Evolutionary conservation across 2,113 vertebrate species (phyloP).

Genomic region (Muntiacus reevesi): DNA sequence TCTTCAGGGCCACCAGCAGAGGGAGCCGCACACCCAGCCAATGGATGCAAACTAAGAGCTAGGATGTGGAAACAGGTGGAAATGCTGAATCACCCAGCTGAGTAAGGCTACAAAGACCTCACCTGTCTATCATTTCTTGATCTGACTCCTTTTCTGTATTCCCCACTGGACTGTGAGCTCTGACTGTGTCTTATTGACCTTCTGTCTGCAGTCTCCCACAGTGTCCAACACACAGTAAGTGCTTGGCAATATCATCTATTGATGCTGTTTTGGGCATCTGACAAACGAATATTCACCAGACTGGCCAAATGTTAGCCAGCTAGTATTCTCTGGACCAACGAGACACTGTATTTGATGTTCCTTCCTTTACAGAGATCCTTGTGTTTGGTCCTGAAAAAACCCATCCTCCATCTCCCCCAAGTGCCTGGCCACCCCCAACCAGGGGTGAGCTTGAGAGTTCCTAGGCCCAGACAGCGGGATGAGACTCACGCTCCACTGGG

Average conservation of each 20-base stretch:
- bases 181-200: background rate
- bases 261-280: background rate
- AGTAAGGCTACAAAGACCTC: background rate
- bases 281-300: background rate
- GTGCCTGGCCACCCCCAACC: background rate
- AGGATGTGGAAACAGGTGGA: slow-evolving; percentile 49
- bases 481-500: slow-evolving; percentile 86
- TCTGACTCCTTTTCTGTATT: background rate
- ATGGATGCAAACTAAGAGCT: background rate
- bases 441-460: background rate
- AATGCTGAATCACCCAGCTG: slow-evolving; percentile 36
- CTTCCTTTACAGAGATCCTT: background rate
- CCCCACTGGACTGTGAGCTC: background rate
- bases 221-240: background rate
- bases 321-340: background rate
- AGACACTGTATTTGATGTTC: background rate
- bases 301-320: background rate
- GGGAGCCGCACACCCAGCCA: slow-evolving; percentile 34
- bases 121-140: background rate
- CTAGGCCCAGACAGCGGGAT: background rate
- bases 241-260: background rate
- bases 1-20: slow-evolving; percentile 42
- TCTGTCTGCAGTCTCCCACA: background rate
- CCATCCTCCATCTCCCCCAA: background rate
- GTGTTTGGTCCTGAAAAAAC: background rate